These are phyloP conservation scores for Ctenoplectra terminalis DNA, from an alignment of 1,140 invertebrate genomes.

Conservation along the genomic window DNA sequence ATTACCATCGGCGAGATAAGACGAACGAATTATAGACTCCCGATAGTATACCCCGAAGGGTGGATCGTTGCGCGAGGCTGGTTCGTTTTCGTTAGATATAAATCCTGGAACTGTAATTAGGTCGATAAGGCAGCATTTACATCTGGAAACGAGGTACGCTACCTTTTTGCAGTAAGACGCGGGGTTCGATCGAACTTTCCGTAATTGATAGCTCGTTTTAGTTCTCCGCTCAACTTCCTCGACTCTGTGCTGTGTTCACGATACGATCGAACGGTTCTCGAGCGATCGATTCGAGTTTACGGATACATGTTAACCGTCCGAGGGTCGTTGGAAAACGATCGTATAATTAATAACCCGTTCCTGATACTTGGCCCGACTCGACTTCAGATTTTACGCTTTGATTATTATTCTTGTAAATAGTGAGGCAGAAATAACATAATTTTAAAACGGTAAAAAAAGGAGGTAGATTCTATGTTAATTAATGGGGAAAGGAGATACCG, in stretches of 20 bases:
- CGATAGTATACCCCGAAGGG: slow-evolving; percentile 61
- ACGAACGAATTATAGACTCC: slow-evolving; percentile 63
- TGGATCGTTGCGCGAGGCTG: slow-evolving; percentile 23
- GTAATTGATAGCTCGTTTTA: slow-evolving; percentile 36
- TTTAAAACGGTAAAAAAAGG: not conserved
- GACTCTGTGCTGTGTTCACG: not conserved
- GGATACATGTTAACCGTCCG: not conserved
- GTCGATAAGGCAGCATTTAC: slow-evolving; percentile 62
- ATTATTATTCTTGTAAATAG: not conserved
- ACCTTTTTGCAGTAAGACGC: slow-evolving; percentile 29
- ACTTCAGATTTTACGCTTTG: not conserved
- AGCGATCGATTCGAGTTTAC: not conserved
- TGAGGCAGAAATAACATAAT: not conserved
- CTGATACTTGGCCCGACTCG: too few relatives aligned
- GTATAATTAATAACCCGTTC: slow-evolving; percentile 2
- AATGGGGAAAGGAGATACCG: not conserved
- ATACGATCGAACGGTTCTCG: not conserved
- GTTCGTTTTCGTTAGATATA: slow-evolving; percentile 57
- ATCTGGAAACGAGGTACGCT: slow-evolving; percentile 49
- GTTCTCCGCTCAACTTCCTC: slow-evolving; percentile 5
- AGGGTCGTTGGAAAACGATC: not conserved
- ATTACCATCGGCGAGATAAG: slow-evolving; percentile 64
- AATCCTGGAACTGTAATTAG: slow-evolving; percentile 62
- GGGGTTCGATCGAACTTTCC: slow-evolving; percentile 13
- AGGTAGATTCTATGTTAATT: not conserved